Base-by-base conservation (phyloP, 2,113 vertebrate genomes). In the Montifringilla adamsi region DNA sequence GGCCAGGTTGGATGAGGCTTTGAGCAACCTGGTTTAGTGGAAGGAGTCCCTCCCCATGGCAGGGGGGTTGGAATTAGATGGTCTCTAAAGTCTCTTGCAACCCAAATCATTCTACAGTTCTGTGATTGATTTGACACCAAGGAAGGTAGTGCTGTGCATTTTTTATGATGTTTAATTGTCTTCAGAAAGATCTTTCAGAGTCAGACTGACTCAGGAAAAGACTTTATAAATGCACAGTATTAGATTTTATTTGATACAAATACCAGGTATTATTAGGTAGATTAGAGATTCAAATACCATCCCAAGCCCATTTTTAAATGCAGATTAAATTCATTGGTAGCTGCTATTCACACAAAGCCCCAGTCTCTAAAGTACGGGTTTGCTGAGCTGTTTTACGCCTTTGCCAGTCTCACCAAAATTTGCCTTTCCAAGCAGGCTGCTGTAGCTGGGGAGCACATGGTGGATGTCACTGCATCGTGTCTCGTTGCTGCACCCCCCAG, bases 401-500 rank as follows among this genome's bases (percentile, higher is more conserved):
- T 83, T 64, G n/a, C 67, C 67, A 79, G 8, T 19, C 16, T 9
- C 1, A 0, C 35, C 35, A 31, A 9, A 8, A 7, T 58, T 28
- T 64, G 41, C 43, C 20, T 72, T 68, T 52, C 5, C 21, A 31
- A 62, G 39, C 37, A 44, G 41, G 15, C 31, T 37, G 22, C 66
- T 43, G 55, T 7, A 23, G 33, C 1, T 4, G 30, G 7, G 22
- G 5, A 37, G 8, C 5, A 1, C 20, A 6, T 20, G 8, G 43
- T 1, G 3, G 14, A 2, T 0, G 1, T 49, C 59, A 1, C 52
- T 7, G 10, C 43, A 7, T 8, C 1, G 0, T 22, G 15, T 81
- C 49, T n/a, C 52, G 15, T 17, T 10, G 1, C 14, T 27, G 35
- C 46, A 31, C 18, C 18, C 39, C 39, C 7, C 0, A 2, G 22